Conservation (phyloP, 2,113 vertebrate genomes). For the Uria aalge region DNA sequence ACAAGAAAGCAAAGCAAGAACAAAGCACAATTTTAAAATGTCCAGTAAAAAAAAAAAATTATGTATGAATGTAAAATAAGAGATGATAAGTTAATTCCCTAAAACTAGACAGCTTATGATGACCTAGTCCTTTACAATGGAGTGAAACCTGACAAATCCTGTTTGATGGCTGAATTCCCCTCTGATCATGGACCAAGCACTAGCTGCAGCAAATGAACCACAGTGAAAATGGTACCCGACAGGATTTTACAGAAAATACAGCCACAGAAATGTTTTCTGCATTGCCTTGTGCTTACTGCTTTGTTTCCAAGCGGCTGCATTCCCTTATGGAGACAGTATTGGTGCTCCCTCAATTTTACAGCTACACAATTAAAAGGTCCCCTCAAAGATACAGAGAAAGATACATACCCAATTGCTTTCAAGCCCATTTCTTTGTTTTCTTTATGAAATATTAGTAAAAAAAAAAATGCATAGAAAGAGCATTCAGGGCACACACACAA, state of each 20-base stretch:
- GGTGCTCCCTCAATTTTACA: not conserved
- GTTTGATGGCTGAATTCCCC: not conserved
- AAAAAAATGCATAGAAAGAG: not conserved
- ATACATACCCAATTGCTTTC: not conserved
- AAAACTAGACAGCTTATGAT: not conserved
- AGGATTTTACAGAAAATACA: not conserved
- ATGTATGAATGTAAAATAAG: not conserved
- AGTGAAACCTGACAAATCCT: not conserved
- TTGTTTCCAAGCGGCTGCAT: not conserved
- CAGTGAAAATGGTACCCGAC: not conserved
- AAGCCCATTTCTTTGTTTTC: not conserved
- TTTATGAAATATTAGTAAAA: not conserved
- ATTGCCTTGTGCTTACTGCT: not conserved
- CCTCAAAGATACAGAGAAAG: not conserved
- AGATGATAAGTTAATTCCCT: not conserved
- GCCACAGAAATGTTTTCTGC: not conserved
- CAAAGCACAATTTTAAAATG: not conserved
- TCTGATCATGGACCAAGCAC: fast-evolving
- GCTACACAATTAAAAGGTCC: not conserved
- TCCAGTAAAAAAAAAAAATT: not conserved
- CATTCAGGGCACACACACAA: not conserved
- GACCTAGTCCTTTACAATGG: not conserved
- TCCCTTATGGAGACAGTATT: not conserved
- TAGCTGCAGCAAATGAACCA: not conserved
- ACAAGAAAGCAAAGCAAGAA: not conserved